Conservation (phyloP, 2,797 vertebrate genomes). For the Crypturellus tataupa region DNA sequence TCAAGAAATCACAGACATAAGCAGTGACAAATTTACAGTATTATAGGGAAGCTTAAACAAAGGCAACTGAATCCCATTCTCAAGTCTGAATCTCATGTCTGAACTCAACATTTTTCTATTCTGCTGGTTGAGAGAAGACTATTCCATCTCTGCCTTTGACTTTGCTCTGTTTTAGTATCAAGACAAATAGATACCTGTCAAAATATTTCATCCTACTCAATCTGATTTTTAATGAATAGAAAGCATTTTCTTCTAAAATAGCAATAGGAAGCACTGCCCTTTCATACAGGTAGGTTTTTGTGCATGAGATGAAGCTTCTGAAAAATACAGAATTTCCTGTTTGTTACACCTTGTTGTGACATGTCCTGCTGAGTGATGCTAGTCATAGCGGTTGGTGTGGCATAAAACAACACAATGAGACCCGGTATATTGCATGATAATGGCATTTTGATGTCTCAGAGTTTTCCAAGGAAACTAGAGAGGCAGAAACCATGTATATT, state of each 20-base stretch:
- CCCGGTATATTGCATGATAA: neutral
- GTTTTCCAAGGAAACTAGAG: neutral
- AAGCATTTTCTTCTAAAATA: neutral
- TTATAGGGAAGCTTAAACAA: neutral
- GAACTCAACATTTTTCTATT: fast-evolving
- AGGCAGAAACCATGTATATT: neutral
- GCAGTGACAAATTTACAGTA: neutral
- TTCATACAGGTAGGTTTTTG: neutral
- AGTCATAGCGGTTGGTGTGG: neutral
- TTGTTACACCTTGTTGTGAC: neutral
- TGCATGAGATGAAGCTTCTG: neutral
- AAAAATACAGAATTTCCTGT: neutral
- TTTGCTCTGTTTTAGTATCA: neutral
- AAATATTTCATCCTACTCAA: neutral
- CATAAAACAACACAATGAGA: constrained; percentile 26
- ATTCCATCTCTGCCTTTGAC: neutral
- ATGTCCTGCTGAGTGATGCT: neutral
- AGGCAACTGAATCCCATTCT: neutral
- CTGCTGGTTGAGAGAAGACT: fast-evolving
- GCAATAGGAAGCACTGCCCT: neutral
- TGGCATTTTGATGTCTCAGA: neutral
- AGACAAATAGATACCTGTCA: neutral
- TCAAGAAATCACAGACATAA: neutral
- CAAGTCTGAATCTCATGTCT: neutral
- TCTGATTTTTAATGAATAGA: neutral